These are phyloP conservation scores for Calvadosia cruxmelitensis DNA, from an alignment of 30 jellyfish, hydroid and myxozoan species.

Conservation along the genomic window DNA sequence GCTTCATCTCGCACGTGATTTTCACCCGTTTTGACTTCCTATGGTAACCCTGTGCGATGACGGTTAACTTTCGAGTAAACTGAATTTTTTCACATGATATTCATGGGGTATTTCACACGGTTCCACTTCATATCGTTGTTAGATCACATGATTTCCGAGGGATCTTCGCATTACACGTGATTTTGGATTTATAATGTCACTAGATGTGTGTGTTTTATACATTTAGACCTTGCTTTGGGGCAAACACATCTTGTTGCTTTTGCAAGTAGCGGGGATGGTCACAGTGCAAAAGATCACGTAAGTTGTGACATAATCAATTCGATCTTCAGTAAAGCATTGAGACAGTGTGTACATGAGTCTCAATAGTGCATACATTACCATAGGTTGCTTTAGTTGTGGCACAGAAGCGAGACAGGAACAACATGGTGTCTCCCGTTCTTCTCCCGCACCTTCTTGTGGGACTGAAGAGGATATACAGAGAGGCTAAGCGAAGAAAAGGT, in stretches of 20 bases:
- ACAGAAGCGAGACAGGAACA: constrained; percentile 63
- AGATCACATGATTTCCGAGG: too few species aligned
- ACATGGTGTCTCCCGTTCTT: constrained; percentile 44
- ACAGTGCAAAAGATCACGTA: neutral
- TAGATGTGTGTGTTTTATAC: neutral
- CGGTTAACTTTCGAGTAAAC: too few species aligned
- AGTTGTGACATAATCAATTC: too few species aligned
- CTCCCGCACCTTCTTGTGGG: constrained; percentile 36
- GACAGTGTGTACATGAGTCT: neutral
- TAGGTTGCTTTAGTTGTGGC: constrained; percentile 77
- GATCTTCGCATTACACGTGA: neutral
- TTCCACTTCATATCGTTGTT: neutral
- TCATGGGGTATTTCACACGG: neutral
- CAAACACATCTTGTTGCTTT: constrained; percentile 64
- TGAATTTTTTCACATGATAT: neutral
- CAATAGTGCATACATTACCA: neutral
- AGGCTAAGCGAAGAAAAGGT: constrained; percentile 62
- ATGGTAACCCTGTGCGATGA: too few species aligned
- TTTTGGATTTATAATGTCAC: neutral
- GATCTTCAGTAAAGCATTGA: too few species aligned
- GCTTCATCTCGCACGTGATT: too few species aligned
- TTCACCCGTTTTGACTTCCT: too few species aligned
- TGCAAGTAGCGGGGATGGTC: neutral
- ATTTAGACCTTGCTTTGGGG: constrained; percentile 59
- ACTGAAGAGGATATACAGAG: constrained; percentile 40